Evolutionary conservation across 2,888 invertebrate species (phyloP), one percentile per base, ranked within the genome.

Genomic region (Drosophila melanosoma): DNA sequence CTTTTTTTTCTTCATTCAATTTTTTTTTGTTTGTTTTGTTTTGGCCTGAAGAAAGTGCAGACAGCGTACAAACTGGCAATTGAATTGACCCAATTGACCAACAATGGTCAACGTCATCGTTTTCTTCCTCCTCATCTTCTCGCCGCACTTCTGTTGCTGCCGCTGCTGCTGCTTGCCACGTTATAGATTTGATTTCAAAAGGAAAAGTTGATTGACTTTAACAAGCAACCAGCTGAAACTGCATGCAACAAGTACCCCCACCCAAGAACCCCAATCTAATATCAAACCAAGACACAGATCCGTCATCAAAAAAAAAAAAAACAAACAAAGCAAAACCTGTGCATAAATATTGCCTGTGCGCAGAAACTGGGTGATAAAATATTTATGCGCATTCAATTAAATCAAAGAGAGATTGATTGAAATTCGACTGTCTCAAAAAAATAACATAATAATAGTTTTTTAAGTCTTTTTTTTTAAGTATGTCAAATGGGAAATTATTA

Each of bases 181-280:
- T 69, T 75, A 69, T 70, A 71, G 63, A 83, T 88, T 84, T 86
- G 76, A 68, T 89, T 87, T 78, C 66, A 82, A 89, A 80, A 89
- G 87, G 89, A 85, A 85, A 89, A 89, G 85, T 89, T 89, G 89
- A 85, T 87, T 84, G 85, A 81, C 87, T 87, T 70, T 72, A 87
- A 83, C 71, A 64, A 49, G 40, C 70, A 75, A 65, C 74, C 61
- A 59, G 74, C 71, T 72, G 32, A 66, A 75, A 69, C 66, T 69
- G 83, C 75, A 73, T 71, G 78, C 81, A 58, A 63, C 76, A 68
- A 66, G 73, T 69, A 58, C 20, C 45, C 45, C 45, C 15, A 8
- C 20, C 45, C 45, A 45, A 45, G 79, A 72, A 72, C 62, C 74
- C 56, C 76, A 65, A 82, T 82, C 78, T 73, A 82, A 23, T 23